Percentiles rank a stretch among this genome's conserved stretches.
phyloP scores from a whole-genome alignment of 2,888 invertebrate genomes.

The Cremastobaeus sp. region DNA sequence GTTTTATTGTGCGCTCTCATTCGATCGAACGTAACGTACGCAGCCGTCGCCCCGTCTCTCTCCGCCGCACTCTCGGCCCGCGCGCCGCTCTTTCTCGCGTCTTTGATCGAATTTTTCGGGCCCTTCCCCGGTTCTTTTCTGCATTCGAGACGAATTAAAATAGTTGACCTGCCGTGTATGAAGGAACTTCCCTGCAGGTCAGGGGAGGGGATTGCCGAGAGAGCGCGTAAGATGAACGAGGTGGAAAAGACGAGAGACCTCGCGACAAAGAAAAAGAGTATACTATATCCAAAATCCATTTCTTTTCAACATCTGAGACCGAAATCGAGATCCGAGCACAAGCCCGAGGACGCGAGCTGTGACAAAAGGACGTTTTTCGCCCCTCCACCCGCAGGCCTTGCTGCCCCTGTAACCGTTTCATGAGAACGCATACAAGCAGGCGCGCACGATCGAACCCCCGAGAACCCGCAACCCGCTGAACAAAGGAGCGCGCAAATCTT shows the following conservation, averaged over 20 bases:
- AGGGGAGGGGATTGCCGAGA: slow-evolving; percentile 4
- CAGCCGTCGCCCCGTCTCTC: background rate
- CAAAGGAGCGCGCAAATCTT: slow-evolving; percentile 20
- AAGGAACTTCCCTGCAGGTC: slow-evolving; percentile 20
- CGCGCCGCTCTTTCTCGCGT: slow-evolving; percentile 5
- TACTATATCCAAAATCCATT: slow-evolving; percentile 62
- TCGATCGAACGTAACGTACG: slow-evolving; percentile 70
- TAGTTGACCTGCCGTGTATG: slow-evolving; percentile 53
- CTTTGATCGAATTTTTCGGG: slow-evolving; percentile 63
- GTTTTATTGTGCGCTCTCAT: slow-evolving; percentile 72
- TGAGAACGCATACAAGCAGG: slow-evolving; percentile 24
- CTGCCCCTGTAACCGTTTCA: slow-evolving; percentile 53
- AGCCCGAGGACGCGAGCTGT: slow-evolving; percentile 51
- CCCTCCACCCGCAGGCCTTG: slow-evolving; percentile 19
- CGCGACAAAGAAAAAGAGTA: slow-evolving; percentile 57
- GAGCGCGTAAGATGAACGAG: slow-evolving; percentile 13
- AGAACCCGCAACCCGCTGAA: slow-evolving; percentile 27
- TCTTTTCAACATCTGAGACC: slow-evolving; percentile 61
- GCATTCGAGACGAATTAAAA: slow-evolving; percentile 63
- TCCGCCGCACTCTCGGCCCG: slow-evolving; percentile 1
- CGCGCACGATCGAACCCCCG: slow-evolving; percentile 14
- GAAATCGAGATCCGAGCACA: slow-evolving; percentile 53
- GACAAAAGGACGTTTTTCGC: slow-evolving; percentile 55
- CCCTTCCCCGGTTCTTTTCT: slow-evolving; percentile 39
- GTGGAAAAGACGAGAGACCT: slow-evolving; percentile 44